A percentile compares a stretch with the other conserved stretches of the same genome.
Evolutionary conservation across 2,113 vertebrate genomes (phyloP).

Genomic region (Phyllopteryx taeniolatus): DNA sequence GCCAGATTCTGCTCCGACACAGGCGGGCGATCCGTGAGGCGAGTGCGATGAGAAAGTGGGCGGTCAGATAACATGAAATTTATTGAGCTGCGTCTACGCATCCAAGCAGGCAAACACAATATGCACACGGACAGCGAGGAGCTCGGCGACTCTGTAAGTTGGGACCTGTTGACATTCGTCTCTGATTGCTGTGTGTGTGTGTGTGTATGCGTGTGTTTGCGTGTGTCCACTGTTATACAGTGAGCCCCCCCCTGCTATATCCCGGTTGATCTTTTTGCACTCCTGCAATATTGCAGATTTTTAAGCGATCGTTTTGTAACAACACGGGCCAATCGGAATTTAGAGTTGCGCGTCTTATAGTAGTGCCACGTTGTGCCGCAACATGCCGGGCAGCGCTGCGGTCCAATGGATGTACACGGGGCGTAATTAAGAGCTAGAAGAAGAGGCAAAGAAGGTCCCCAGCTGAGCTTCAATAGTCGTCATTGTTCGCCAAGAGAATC

Average conservation of each 20-base stretch:
- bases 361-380: background rate
- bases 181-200: constrained; percentile 1
- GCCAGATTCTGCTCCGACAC: constrained; percentile 71
- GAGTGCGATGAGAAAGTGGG: constrained; percentile 74
- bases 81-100: constrained; percentile 67
- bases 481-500: too few species aligned
- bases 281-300: too few species aligned
- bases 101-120: constrained; percentile 71
- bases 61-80: constrained; percentile 77
- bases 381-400: too few species aligned
- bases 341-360: background rate
- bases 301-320: too few species aligned
- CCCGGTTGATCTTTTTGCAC: too few species aligned
- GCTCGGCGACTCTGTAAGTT: constrained; percentile 70
- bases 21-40: constrained; percentile 68
- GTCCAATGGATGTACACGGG: background rate
- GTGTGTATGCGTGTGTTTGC: too few species aligned
- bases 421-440: background rate
- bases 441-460: background rate
- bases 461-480: too few species aligned
- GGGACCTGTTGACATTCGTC: constrained; percentile 56
- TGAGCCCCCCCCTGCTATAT: too few species aligned
- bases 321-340: too few species aligned
- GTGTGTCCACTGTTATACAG: background rate
- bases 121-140: constrained; percentile 74